These are phyloP conservation scores for Cartodere bifasciata DNA, from an alignment of 2,888 invertebrate species.

Conservation along the genomic window DNA sequence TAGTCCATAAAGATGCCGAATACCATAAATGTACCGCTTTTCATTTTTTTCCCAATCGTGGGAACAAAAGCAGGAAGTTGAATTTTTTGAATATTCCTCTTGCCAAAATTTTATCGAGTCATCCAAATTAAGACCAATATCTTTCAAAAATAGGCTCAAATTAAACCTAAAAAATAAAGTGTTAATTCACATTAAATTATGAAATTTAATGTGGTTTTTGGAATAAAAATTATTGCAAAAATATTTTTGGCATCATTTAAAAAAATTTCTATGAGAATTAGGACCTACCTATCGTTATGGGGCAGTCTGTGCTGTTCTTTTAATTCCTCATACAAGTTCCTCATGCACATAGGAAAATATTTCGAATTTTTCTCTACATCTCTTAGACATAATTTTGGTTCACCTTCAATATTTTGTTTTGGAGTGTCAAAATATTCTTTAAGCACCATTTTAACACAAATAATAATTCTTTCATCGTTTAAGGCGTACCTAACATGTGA, in stretches of 20 bases:
- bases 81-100: conserved; percentile 44
- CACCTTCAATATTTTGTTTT: neutral
- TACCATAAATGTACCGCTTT: conserved; percentile 37
- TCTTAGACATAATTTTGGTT: conserved; percentile 9
- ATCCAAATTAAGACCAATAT: conserved; percentile 51
- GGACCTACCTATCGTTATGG: conserved; percentile 39
- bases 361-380: conserved; percentile 36
- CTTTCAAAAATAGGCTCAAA: conserved; percentile 58
- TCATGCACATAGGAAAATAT: conserved; percentile 54
- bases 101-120: conserved; percentile 54
- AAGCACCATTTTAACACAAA: conserved; percentile 2
- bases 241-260: neutral
- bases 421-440: conserved; percentile 2
- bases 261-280: neutral
- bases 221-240: conserved; percentile 3
- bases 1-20: conserved; percentile 59
- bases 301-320: conserved; percentile 47
- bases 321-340: conserved; percentile 43
- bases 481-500: conserved; percentile 5
- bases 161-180: conserved; percentile 38
- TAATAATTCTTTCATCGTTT: conserved; percentile 6
- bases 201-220: conserved; percentile 2
- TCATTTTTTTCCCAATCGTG: conserved; percentile 53
- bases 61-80: conserved; percentile 37
- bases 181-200: neutral